Percentiles rank a stretch among this genome's conserved stretches.
Conservation (phyloP, 1,140 invertebrate genomes). For the Colletes gigas region DNA sequence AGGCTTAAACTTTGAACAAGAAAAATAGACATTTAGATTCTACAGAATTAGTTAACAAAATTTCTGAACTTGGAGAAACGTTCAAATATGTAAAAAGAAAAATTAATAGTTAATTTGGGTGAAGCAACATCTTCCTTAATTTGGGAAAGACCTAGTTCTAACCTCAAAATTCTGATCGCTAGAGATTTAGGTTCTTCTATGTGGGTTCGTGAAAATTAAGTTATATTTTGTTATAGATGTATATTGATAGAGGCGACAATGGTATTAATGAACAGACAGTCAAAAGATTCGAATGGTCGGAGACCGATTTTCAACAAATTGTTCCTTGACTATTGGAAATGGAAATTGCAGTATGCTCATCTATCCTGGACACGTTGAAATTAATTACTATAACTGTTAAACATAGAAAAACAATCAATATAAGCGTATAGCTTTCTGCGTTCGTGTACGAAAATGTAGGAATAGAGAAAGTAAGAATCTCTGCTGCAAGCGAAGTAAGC, state of each 20-base stretch:
- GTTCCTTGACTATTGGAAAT: not conserved
- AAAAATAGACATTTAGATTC: too few relatives aligned
- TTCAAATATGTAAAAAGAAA: too few relatives aligned
- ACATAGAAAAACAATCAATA: constrained; percentile 11
- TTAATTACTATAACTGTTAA: constrained; percentile 12
- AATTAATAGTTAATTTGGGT: too few relatives aligned
- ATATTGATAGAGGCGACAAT: not conserved
- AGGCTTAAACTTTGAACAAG: too few relatives aligned
- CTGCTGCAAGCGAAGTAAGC: not conserved
- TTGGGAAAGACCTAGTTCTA: too few relatives aligned
- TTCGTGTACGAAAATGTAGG: constrained; percentile 33
- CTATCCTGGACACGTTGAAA: not conserved
- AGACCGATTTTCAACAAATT: not conserved
- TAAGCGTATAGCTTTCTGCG: constrained; percentile 27
- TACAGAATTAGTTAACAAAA: too few relatives aligned
- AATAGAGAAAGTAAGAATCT: constrained; percentile 17
- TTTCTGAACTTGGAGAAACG: too few relatives aligned
- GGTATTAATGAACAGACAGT: not conserved
- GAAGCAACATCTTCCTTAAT: too few relatives aligned
- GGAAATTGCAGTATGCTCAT: not conserved
- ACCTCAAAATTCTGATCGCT: not conserved
- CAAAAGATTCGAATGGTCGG: not conserved
- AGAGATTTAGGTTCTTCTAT: not conserved
- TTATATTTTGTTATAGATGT: not conserved
- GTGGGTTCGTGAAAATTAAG: not conserved